A percentile compares a stretch with the other conserved stretches of the same genome.
phyloP scores from a whole-genome alignment of 2,888 invertebrate genomes.

The Eupeodes luniger region DNA sequence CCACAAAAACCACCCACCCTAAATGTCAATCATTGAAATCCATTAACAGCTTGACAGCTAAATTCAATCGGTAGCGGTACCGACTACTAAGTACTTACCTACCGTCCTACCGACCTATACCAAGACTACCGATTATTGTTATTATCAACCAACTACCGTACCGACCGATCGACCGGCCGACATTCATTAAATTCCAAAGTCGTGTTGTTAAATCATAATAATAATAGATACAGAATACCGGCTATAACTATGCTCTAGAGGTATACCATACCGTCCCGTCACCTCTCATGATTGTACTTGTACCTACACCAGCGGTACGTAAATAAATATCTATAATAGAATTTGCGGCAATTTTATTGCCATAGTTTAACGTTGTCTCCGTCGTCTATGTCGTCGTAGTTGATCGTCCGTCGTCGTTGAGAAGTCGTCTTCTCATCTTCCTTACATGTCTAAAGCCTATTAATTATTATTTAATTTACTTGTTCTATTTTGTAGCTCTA shows the following conservation, averaged over 20 bases:
- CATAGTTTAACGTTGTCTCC: not conserved
- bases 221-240: not conserved
- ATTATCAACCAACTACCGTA: not conserved
- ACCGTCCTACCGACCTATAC: not conserved
- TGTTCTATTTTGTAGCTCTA: constrained; percentile 7
- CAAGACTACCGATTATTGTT: not conserved
- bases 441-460: not conserved
- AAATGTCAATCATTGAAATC: constrained; percentile 68
- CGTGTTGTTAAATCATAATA: not conserved
- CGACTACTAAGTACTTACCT: not conserved
- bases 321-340: constrained; percentile 11
- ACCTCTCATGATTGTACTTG: constrained; percentile 3
- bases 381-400: not conserved
- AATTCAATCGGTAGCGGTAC: constrained; percentile 48
- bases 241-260: not conserved
- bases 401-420: not conserved
- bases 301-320: not conserved
- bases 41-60: constrained; percentile 59
- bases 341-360: constrained; percentile 52
- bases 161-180: not conserved
- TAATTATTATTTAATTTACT: constrained; percentile 35
- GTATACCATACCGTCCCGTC: constrained; percentile 15
- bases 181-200: constrained; percentile 39
- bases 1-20: constrained; percentile 50
- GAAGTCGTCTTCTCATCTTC: not conserved